Conservation (phyloP, 30 jellyfish, hydroid and myxozoan genomes). For the Turritopsis rubra region DNA sequence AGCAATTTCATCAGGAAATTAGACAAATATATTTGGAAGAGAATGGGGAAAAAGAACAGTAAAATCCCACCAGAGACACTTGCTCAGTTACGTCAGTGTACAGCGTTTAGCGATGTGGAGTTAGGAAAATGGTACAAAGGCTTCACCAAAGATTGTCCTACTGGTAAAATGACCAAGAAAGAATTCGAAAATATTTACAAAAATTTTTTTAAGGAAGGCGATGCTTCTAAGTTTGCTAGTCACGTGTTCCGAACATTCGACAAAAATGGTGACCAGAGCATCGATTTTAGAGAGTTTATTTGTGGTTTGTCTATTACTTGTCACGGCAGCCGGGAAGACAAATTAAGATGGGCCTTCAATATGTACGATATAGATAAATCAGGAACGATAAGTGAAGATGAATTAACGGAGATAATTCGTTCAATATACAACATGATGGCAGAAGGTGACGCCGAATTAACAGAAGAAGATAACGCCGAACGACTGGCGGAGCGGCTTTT, state of each 20-base stretch:
- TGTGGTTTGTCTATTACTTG: conserved; percentile 98
- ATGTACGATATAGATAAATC: conserved; percentile 97
- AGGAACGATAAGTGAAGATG: conserved; percentile 94
- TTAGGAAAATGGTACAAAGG: conserved; percentile 97
- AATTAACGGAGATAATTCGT: conserved; percentile 78
- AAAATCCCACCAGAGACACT: conserved; percentile 89
- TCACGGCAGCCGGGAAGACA: conserved; percentile 98
- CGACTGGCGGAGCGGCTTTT: conserved; percentile 84
- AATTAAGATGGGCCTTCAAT: conserved; percentile 98
- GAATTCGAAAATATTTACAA: conserved; percentile 95
- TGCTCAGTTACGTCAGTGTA: conserved; percentile 90
- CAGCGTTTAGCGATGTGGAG: conserved; percentile 95
- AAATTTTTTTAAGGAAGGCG: conserved; percentile 98
- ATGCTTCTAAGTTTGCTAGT: conserved; percentile 94
- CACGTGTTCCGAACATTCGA: conserved; percentile 98
- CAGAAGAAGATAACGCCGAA: conserved; percentile 74
- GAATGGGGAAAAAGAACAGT: conserved; percentile 98
- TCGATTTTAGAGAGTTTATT: conserved; percentile 93
- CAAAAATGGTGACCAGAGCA: conserved; percentile 92
- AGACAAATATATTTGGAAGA: neutral
- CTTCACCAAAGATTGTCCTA: conserved; percentile 96
- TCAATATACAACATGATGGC: conserved; percentile 95
- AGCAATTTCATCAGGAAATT: neutral
- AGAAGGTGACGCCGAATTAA: conserved; percentile 48
- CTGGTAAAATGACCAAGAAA: conserved; percentile 90